These are phyloP conservation scores for Telmatochromis sp. DNA, from an alignment of 2,113 vertebrate genomes.

Conservation along the genomic window DNA sequence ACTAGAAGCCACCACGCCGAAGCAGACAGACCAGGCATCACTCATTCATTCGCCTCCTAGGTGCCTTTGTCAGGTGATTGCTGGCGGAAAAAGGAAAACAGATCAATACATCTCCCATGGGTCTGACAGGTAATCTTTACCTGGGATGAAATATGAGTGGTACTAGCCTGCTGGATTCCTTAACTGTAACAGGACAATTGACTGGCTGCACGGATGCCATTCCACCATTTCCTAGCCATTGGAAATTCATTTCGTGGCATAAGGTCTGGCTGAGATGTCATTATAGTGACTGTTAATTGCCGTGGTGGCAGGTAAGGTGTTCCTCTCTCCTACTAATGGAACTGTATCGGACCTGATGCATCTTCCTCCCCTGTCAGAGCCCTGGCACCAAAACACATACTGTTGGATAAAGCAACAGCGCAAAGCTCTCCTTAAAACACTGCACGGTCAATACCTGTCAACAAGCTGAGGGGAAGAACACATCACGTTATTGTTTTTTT, in stretches of 20 bases:
- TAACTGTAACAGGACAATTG: conserved; percentile 78
- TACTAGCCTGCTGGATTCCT: conserved; percentile 72
- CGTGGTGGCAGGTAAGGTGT: conserved; percentile 27
- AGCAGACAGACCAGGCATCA: conserved; percentile 66
- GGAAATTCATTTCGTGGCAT: conserved; percentile 54
- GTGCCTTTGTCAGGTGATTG: conserved; percentile 81
- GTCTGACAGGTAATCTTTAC: conserved; percentile 83
- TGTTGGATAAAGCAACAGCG: conserved; percentile 6
- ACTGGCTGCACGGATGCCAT: conserved; percentile 56
- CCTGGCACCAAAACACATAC: conserved; percentile 36
- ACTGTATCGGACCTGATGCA: conserved; percentile 27
- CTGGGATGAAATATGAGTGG: conserved; percentile 77
- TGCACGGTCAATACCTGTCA: conserved; percentile 34
- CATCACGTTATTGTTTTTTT: not conserved
- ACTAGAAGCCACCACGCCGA: conserved; percentile 41
- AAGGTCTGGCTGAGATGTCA: conserved; percentile 26
- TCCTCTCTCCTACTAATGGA: conserved; percentile 23
- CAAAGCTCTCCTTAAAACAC: conserved; percentile 47
- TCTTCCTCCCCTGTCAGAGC: conserved; percentile 38
- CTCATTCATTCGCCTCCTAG: conserved; percentile 73
- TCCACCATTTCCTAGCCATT: conserved; percentile 53
- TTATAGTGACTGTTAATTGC: conserved; percentile 69
- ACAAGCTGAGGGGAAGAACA: not conserved
- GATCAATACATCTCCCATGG: conserved; percentile 81
- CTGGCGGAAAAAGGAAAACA: conserved; percentile 79